A percentile compares a stretch with the other conserved stretches of the same genome.
Conservation (phyloP, 2,113 vertebrate genomes). For the Misgurnus mizolepis region DNA sequence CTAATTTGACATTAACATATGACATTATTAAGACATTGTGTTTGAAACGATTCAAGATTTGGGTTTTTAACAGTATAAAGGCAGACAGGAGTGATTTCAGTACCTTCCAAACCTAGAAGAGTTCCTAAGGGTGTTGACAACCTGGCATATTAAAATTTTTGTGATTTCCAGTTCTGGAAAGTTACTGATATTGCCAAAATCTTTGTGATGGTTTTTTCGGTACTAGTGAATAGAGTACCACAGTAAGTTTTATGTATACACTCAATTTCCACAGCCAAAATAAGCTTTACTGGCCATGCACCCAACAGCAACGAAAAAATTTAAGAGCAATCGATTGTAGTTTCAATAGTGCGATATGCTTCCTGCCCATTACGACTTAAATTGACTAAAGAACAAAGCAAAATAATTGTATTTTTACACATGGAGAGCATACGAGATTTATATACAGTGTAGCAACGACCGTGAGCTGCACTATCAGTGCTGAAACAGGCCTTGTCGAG, state of each 20-base stretch:
- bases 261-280: conserved; percentile 35
- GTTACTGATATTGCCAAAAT: no score
- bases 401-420: conserved; percentile 65
- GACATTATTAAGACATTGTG: no score
- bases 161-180: no score
- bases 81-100: no score
- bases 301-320: conserved; percentile 47
- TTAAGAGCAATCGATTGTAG: conserved; percentile 66
- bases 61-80: no score
- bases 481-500: conserved; percentile 75
- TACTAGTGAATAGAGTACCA: background rate
- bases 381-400: conserved; percentile 62
- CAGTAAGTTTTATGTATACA: background rate
- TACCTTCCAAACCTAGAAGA: no score
- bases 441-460: conserved; percentile 72
- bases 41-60: no score
- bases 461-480: conserved; percentile 73
- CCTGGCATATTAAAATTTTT: no score
- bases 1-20: background rate
- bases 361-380: conserved; percentile 62
- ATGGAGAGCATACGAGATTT: conserved; percentile 73
- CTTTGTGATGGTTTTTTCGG: no score
- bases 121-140: no score
- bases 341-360: conserved; percentile 65
- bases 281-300: conserved; percentile 44